Base-by-base conservation (phyloP, 2,888 invertebrate genomes). In the Leptodirus hochenwartii region DNA sequence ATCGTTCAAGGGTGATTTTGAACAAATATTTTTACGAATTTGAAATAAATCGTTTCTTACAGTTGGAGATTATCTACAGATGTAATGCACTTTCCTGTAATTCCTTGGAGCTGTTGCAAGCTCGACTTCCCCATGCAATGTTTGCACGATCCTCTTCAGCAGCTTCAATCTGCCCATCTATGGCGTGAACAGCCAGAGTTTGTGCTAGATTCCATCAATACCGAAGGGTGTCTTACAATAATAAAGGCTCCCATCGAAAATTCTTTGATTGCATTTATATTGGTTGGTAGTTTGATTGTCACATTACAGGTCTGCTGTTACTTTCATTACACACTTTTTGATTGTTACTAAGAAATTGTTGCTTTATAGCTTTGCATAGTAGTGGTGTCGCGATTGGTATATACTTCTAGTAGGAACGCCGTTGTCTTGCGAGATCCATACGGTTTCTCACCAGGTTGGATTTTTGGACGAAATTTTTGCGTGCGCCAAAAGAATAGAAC, bases 101-200 rank as follows among this genome's bases (percentile, higher is more conserved):
- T 61, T 0, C 67, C 69, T 0, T 68, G 64, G 54, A 70, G 70
- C 15, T 69, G 69, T 46, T 70, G 69, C 47, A 59, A 61, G 26
- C 54, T 64, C 3, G 51, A 59, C 16, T 66, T 64, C 37, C 57
- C 65, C 23, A 59, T 63, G 27, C 64, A 69, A 4, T 69, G 69
- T 51, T 61, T 66, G 41, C 69, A 69, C 46, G 69, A 70, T 44
- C 68, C 67, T 0, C 39, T 69, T 32, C 69, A 69, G 41, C 69
- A 56, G 42, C 33, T 37, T 3, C 42, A 46, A 16, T 50, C 45
- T 15, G 37, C 43, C 3, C 44, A 51, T 32, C 31, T 56, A 22
- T 55, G 54, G 54, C 41, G 41, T 9, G 48, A 53, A 32, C 48
- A 53, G 32, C 50, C 50, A 0, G 37, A 42, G 4, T 35, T 54